Percentiles rank a stretch among this genome's conserved stretches.
Evolutionary conservation across 2,888 invertebrate species (phyloP).

Genomic region (Ophioninae sp.): DNA sequence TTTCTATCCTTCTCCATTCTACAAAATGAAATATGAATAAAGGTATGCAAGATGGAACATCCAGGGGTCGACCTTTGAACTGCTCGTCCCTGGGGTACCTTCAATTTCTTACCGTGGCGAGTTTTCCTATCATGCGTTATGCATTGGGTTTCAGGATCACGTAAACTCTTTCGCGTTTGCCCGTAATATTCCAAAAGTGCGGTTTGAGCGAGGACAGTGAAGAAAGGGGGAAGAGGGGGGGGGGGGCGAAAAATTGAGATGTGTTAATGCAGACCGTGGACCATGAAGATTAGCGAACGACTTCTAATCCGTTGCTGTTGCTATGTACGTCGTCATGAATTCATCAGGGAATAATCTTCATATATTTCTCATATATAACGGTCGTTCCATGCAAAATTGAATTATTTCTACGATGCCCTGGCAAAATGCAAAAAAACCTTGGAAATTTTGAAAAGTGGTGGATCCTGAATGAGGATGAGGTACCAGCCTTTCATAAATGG

Average conservation of each 20-base stretch:
- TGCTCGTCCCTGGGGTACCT: background rate
- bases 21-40: constrained; percentile 9
- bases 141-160: background rate
- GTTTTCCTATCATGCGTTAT: background rate
- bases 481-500: no score
- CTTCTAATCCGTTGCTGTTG: constrained; percentile 59
- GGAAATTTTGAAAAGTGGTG: no score
- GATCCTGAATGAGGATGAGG: no score
- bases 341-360: constrained; percentile 18
- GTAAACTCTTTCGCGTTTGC: constrained; percentile 7
- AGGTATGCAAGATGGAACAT: constrained; percentile 9
- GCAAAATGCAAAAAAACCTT: background rate
- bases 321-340: constrained; percentile 7
- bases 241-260: constrained; percentile 12
- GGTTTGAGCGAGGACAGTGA: background rate
- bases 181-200: constrained; percentile 12
- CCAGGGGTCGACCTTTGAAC: background rate
- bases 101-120: constrained; percentile 2
- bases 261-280: constrained; percentile 61
- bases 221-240: background rate
- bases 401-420: background rate
- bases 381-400: background rate
- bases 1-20: background rate
- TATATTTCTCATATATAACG: background rate
- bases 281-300: constrained; percentile 62